A percentile compares a stretch with the other conserved stretches of the same genome.
Evolutionary conservation across 2,888 invertebrate species (phyloP).

Genomic region (Xanthostigma xanthostigma): DNA sequence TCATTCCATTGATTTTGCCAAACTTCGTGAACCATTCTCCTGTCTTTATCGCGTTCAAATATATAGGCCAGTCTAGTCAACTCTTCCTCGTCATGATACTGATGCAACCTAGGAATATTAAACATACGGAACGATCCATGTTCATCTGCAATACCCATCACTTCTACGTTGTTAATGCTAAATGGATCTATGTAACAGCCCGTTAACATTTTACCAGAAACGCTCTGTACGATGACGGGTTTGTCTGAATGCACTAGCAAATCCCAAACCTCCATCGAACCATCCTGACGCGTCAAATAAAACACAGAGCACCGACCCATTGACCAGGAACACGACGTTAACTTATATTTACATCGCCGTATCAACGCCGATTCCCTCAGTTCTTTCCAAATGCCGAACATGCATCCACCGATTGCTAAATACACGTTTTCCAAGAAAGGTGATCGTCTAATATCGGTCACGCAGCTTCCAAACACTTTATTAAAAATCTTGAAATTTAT

Average conservation of each 20-base stretch:
- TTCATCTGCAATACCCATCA: conserved; percentile 51
- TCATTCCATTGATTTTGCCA: conserved; percentile 49
- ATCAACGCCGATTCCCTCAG: conserved; percentile 11
- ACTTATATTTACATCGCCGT: conserved; percentile 23
- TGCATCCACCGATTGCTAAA: conserved; percentile 57
- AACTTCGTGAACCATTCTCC: conserved; percentile 32
- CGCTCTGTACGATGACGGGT: conserved; percentile 46
- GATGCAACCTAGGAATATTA: conserved; percentile 30
- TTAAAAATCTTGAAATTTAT: conserved; percentile 31
- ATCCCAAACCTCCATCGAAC: conserved; percentile 71
- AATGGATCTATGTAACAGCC: conserved; percentile 43
- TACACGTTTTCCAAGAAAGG: conserved; percentile 44
- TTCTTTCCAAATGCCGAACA: conserved; percentile 26
- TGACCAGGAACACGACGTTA: conserved; percentile 62
- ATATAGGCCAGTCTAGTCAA: conserved; percentile 24
- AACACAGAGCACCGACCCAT: conserved; percentile 54
- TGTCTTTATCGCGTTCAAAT: conserved; percentile 36
- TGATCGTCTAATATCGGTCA: conserved; percentile 43
- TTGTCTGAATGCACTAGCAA: conserved; percentile 52
- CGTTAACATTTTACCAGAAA: conserved; percentile 52
- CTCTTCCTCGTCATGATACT: conserved; percentile 14
- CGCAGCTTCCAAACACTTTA: conserved; percentile 54
- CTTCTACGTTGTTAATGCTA: conserved; percentile 34
- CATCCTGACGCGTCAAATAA: conserved; percentile 55
- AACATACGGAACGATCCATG: conserved; percentile 54